These are phyloP conservation scores for Drusus annulatus DNA, from an alignment of 1,140 invertebrate genomes.

Conservation along the genomic window DNA sequence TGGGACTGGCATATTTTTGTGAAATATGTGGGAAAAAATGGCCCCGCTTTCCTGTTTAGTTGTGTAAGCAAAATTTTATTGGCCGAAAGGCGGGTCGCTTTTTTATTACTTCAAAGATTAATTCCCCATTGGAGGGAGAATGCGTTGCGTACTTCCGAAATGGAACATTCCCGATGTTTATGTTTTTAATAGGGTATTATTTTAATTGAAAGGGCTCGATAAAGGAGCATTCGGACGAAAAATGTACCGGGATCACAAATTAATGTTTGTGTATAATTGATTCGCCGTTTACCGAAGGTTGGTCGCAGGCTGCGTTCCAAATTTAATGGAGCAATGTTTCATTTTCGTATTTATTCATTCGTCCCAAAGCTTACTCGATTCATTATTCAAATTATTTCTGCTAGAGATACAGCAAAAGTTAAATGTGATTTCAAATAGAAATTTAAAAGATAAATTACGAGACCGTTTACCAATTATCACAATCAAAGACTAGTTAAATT, in stretches of 20 bases:
- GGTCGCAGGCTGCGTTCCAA: constrained; percentile 7
- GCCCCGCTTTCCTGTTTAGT: constrained; percentile 32
- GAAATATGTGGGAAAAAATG: constrained; percentile 34
- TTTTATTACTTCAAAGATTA: constrained; percentile 47
- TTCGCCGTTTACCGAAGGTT: constrained; percentile 24
- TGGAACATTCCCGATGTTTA: constrained; percentile 44
- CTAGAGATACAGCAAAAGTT: background rate
- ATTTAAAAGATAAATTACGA: no score
- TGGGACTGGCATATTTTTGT: constrained; percentile 30
- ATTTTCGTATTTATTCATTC: constrained; percentile 13
- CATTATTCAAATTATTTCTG: constrained; percentile 29
- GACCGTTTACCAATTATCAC: no score
- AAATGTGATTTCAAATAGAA: constrained; percentile 4
- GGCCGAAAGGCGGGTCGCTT: constrained; percentile 33
- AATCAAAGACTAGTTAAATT: no score
- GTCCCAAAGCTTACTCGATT: constrained; percentile 5
- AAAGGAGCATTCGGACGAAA: constrained; percentile 36
- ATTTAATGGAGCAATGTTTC: background rate
- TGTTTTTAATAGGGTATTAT: constrained; percentile 45
- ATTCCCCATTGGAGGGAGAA: constrained; percentile 21
- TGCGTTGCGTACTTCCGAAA: constrained; percentile 35
- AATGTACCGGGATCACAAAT: constrained; percentile 41
- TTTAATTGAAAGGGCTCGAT: constrained; percentile 42
- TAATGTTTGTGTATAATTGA: constrained; percentile 41
- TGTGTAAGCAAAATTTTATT: constrained; percentile 48